Base-by-base conservation (phyloP, 53 echinoderm and acorn worm species). In the Echinometra lucunter region DNA sequence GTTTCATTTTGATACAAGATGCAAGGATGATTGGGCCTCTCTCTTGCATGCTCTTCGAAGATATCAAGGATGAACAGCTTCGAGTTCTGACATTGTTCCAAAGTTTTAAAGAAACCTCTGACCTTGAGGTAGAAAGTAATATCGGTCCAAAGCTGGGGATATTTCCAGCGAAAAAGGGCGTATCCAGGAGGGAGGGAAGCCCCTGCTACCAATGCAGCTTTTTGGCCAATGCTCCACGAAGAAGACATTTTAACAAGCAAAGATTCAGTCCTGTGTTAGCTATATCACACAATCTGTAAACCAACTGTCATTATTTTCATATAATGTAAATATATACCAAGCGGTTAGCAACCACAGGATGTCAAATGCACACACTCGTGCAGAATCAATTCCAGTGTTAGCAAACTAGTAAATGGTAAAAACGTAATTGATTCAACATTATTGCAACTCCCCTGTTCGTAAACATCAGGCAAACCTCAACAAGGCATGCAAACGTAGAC, bases 11-110 rank as follows among this genome's bases (percentile, higher is more conserved):
- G 56, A 44, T 83, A 96, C 19, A 97, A 82, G 19, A 97, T 81
- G 23, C 96, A 97, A 16, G 96, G 83, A 57, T 96, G 97, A 38
- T 95, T 78, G 10, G 97, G 96, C 15, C 56, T 66, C 75, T 94
- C 94, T 37, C 87, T 45, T 8, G 78, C 96, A 37, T 80, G 91
- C 37, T 87, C 55, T 66, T 96, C 96, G 55, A 96, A 97, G 19
- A 96, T 25, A 66, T 96, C 96, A 19, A 96, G 72, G 9, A 96
- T 87, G 13, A 91, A 90, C 6, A 90, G 40, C 60, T 37, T 95
- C 32, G 32, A 67, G 6, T 49, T 74, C 91, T 74, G 58, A 5
- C 32, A 38, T 13, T 58, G 58, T 27, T 90, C 90, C 37, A 90
- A 27, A 27, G 25, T 60, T 57, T 60, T 57, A 21, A 90, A 58